Evolutionary conservation across 2,888 invertebrate genomes (phyloP).

Genomic region (Spodoptera littoralis): DNA sequence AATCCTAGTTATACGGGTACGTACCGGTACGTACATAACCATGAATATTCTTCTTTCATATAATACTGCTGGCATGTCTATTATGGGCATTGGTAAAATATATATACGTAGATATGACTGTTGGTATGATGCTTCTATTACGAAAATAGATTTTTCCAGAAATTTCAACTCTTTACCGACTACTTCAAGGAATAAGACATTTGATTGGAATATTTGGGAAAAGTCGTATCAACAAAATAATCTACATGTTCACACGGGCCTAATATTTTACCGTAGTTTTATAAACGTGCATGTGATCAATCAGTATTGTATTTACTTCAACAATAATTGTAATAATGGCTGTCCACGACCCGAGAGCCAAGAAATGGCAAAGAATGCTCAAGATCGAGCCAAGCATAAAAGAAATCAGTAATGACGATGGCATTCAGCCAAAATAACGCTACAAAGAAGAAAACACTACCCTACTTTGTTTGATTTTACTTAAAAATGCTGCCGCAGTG

Average conservation of each 20-base stretch:
- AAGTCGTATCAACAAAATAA: too few relatives aligned
- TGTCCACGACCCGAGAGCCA: constrained; percentile 25
- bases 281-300: too few relatives aligned
- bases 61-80: constrained; percentile 34
- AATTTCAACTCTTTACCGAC: too few relatives aligned
- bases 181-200: too few relatives aligned
- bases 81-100: neutral
- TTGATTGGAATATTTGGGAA: too few relatives aligned
- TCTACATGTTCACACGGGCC: too few relatives aligned
- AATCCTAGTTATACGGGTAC: too few relatives aligned
- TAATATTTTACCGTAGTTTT: too few relatives aligned
- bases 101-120: neutral
- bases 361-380: constrained; percentile 29
- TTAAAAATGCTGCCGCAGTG: constrained; percentile 47
- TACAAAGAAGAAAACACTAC: constrained; percentile 15
- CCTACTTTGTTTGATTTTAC: constrained; percentile 18
- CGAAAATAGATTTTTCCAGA: too few relatives aligned
- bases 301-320: too few relatives aligned
- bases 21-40: too few relatives aligned
- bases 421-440: constrained; percentile 27
- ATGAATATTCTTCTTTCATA: neutral
- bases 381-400: constrained; percentile 33
- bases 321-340: neutral
- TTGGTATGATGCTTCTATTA: too few relatives aligned
- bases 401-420: constrained; percentile 15